Evolutionary conservation across 2,888 invertebrate species (phyloP), one percentile per base, ranked within the genome.

Genomic region (Girardia tigrina): DNA sequence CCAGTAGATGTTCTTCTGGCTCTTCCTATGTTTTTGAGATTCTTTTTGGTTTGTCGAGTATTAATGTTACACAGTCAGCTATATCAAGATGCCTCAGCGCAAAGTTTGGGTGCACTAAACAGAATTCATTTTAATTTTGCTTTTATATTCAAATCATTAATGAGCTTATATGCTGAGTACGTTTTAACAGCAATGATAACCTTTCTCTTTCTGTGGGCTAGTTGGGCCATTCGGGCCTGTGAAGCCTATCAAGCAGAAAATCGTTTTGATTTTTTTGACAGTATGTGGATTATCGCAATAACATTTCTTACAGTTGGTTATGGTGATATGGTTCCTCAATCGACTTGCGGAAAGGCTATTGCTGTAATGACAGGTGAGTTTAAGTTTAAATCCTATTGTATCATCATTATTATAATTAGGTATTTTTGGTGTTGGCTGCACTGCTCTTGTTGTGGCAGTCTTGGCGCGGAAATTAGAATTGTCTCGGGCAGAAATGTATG

Each of bases 41-140:
- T 81, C 20, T 83, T 81, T 78, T 79, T 82, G 75, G 79, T 83
- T 26, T 80, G 82, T 76, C 79, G 83, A 6, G 80, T 80, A n/a
- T 79, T 83, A 27, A 81, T 84, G 81, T 79, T 84, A 6, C 83
- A 83, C 79, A 82, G 81, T 77, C 80, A 80, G 20, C 80, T 83
- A 20, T 83, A 81, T 78, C 81, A 82, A 56, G 83, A 84, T 78
- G 83, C 83, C 28, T 82, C 82, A 6, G 82, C 83, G 0, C 83
- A 83, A 78, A 82, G 82, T 77, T 79, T 84, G n/a, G 83, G 83
- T 4, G 83, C 83, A 2, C 89, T 95, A 86, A 94, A 94, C 88
- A 89, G 94, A 85, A 95, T 97, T 86, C 94, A 95, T 88, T 97
- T 97, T 89, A 87, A 87, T 79, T 94, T 95, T 85, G 90, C 86